Evolutionary conservation across 2,888 invertebrate species (phyloP).

Genomic region (Gymnocheta viridis): DNA sequence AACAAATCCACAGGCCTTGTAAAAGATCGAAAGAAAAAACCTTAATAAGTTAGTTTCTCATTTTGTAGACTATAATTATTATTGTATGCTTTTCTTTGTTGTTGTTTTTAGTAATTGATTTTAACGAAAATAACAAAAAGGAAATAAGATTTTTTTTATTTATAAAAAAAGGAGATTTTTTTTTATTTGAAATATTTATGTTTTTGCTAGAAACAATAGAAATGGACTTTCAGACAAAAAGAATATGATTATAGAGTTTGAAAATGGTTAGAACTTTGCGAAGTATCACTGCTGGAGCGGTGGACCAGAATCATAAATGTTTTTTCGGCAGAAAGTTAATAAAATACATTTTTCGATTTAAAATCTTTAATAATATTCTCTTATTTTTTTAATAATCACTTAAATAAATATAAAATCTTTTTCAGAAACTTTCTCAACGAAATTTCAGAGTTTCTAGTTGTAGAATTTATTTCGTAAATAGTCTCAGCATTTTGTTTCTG

Average conservation of each 20-base stretch:
- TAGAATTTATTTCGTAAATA: no score
- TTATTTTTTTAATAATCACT: no score
- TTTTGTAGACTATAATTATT: conserved; percentile 29
- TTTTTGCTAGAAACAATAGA: background rate
- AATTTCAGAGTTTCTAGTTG: no score
- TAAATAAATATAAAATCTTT: no score
- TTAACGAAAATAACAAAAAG: conserved; percentile 45
- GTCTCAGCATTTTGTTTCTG: no score
- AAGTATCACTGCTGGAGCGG: background rate
- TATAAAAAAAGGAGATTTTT: conserved; percentile 23
- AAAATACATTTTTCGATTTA: no score
- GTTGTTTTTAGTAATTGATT: conserved; percentile 42
- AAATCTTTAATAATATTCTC: no score
- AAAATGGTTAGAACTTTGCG: background rate
- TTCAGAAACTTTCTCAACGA: no score
- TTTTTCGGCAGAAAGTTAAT: background rate
- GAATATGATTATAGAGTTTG: background rate
- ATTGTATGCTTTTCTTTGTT: conserved; percentile 37
- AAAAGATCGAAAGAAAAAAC: conserved; percentile 7
- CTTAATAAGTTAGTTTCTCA: conserved; percentile 19
- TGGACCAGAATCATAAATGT: background rate
- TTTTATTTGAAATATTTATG: background rate
- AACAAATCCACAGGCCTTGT: conserved; percentile 41
- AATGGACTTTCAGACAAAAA: no score
- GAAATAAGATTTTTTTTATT: conserved; percentile 37